Evolutionary conservation across 2,797 vertebrate genomes (phyloP).

Genomic region (Parauchenoglanis punctatus): DNA sequence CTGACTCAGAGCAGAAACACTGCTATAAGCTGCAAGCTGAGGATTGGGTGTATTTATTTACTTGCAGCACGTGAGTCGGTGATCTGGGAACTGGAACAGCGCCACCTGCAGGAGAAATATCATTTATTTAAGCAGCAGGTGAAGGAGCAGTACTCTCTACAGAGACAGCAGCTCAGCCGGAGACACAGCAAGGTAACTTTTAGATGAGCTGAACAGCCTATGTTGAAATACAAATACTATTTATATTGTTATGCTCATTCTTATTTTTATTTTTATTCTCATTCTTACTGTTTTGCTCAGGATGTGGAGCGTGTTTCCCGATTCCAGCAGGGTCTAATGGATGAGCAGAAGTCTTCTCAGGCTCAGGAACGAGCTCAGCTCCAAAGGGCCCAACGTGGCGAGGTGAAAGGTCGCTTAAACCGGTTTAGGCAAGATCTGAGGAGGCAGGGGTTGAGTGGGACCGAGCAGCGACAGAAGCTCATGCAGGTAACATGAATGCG

Average conservation of each 20-base stretch:
- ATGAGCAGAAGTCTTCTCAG: conserved; percentile 67
- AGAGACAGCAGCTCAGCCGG: conserved; percentile 72
- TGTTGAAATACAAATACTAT: background rate
- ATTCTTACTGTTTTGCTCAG: conserved; percentile 47
- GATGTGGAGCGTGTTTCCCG: conserved; percentile 71
- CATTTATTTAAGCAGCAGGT: conserved; percentile 76
- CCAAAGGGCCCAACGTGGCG: conserved; percentile 63
- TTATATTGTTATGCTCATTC: background rate
- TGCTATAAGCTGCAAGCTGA: background rate
- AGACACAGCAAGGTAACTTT: conserved; percentile 72
- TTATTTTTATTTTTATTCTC: background rate
- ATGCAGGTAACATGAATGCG: conserved; percentile 62
- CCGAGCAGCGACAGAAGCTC: conserved; percentile 66
- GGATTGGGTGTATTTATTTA: background rate
- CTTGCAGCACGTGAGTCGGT: conserved; percentile 69
- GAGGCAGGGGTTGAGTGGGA: conserved; percentile 52
- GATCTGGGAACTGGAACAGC: conserved; percentile 74
- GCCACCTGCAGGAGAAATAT: conserved; percentile 77
- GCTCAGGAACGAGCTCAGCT: conserved; percentile 63
- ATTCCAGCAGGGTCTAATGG: conserved; percentile 68
- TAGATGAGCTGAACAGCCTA: background rate
- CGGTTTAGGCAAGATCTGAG: conserved; percentile 69
- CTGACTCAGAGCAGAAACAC: background rate
- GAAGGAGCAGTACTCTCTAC: conserved; percentile 71
- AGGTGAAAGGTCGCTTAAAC: conserved; percentile 61